A percentile compares a stretch with the other conserved stretches of the same genome.
Conservation (phyloP, 2,797 vertebrate species). For the Coccyzus lansbergi region DNA sequence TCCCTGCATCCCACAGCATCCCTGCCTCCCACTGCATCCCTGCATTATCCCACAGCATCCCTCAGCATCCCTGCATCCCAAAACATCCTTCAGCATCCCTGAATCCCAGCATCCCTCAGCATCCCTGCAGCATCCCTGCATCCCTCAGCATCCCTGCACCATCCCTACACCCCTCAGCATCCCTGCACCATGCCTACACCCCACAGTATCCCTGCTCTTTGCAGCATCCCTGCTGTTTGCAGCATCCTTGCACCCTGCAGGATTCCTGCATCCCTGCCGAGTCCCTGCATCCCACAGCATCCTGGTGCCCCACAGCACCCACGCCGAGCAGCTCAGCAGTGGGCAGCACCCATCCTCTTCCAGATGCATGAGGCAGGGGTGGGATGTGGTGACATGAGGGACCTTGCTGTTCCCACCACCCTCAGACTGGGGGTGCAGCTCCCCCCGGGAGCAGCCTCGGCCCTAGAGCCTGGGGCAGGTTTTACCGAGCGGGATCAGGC, state of each 20-base stretch:
- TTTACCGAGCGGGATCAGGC: not conserved
- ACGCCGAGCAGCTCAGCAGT: no score
- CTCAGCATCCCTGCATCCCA: no score
- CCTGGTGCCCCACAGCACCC: not conserved
- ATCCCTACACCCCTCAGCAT: no score
- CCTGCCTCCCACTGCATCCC: no score
- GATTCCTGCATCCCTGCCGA: no score
- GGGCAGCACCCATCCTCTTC: not conserved
- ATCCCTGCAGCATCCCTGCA: not conserved
- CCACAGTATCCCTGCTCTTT: rapidly evolving
- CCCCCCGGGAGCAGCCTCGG: rapidly evolving
- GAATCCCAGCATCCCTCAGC: no score
- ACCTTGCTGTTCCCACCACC: not conserved
- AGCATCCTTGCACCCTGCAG: rapidly evolving
- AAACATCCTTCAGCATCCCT: no score
- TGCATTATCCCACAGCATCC: no score
- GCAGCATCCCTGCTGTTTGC: rapidly evolving
- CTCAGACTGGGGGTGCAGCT: not conserved
- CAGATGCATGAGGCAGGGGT: no score
- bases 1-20: no score
- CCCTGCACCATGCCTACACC: not conserved
- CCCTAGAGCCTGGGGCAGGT: not conserved
- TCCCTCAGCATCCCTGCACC: rapidly evolving
- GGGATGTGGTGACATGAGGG: no score
- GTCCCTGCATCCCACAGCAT: no score